Base-by-base conservation (phyloP, 2,113 vertebrate species). In the Arothron firmamentum region DNA sequence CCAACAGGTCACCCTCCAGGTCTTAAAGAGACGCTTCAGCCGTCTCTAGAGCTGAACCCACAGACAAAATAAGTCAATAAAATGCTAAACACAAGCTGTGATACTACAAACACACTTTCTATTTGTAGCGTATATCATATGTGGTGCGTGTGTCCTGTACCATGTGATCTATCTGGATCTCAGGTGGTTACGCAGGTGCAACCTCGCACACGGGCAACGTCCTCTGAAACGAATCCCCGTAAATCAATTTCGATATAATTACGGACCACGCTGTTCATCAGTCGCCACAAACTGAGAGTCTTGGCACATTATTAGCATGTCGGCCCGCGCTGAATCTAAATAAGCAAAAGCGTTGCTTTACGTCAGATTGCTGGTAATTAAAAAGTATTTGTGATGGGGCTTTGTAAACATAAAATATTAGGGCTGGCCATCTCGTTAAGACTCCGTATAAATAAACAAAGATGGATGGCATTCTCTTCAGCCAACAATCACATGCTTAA, bases 211-310 rank as follows among this genome's bases (percentile, higher is more conserved):
- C 62, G 28, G 66, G 55, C 55, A 21, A 64, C 60, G 84, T 53
- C 17, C 42, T 80, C 77, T 80, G 75, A 71, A 85, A 86, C 74
- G 75, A 59, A 77, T 85, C 77, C 65, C 52, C 79, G 78, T 85
- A 83, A 87, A 85, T 85, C 83, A 85, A 81, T 85, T 88, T 84
- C 83, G 85, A 81, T 85, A 83, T 84, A 85, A 87, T 85, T 85
- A 85, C 82, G 84, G 73, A 79, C 75, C 81, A 77, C 71, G 72
- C 77, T 62, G 77, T 80, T 75, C 81, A 79, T 85, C 86, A 78
- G 81, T 83, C 87, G 77, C 77, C 76, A 43, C 68, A 38, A 38
- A 38, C 34, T 38, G 10, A 38, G 5, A 31, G 56, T 79, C 62
- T 56, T 81, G 65, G 76, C 71, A 86, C 85, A 86, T 82, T 70